Evolutionary conservation across 2,113 vertebrate genomes (phyloP).

Genomic region (Podarcis cretensis): DNA sequence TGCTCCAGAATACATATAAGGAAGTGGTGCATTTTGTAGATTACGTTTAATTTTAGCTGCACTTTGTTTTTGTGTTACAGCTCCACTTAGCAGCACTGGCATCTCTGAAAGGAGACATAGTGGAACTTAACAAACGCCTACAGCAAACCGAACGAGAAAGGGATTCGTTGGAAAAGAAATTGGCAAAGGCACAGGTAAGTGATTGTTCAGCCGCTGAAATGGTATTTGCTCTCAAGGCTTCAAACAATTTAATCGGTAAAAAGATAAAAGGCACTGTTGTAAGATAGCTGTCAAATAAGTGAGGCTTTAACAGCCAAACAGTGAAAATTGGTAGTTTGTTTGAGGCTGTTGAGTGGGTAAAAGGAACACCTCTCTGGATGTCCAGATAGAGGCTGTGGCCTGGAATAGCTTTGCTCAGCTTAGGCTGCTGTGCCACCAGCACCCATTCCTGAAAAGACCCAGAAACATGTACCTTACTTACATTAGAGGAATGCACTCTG

Average conservation of each 20-base stretch:
- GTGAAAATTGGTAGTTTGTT: background rate
- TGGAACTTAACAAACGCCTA: conserved; percentile 87
- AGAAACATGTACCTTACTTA: no score
- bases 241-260: background rate
- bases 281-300: background rate
- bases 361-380: background rate
- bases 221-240: background rate
- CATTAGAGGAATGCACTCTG: no score
- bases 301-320: background rate
- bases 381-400: no score
- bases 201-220: conserved; percentile 16
- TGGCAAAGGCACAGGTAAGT: conserved; percentile 87
- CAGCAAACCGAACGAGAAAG: conserved; percentile 86
- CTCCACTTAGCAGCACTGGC: conserved; percentile 88
- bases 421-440: no score
- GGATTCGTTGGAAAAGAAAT: conserved; percentile 85
- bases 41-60: conserved; percentile 41
- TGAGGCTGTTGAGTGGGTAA: no score
- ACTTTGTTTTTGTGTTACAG: conserved; percentile 66
- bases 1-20: background rate
- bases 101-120: conserved; percentile 86
- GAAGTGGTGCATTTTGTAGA: background rate
- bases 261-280: background rate
- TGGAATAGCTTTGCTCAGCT: no score
- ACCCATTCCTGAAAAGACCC: no score